Conservation (phyloP, 2,113 vertebrate genomes). For the Nicator chloris region DNA sequence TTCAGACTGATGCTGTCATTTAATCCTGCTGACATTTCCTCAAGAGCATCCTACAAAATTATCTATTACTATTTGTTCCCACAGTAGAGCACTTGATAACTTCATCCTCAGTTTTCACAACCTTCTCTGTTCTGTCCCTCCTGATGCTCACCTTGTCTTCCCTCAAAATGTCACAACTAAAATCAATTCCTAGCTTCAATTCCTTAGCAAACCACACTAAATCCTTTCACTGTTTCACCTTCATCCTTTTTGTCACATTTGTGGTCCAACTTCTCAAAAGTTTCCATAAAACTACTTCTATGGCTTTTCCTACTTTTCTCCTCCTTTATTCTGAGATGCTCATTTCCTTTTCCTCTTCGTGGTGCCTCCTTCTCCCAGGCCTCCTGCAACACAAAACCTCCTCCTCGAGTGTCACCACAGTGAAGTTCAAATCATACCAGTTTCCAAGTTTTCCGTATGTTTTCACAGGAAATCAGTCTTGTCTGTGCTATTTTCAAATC, state of each 20-base stretch:
- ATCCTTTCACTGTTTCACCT: background rate
- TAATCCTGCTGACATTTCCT: background rate
- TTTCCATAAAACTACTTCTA: background rate
- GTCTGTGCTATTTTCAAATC: background rate
- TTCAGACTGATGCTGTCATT: conserved; percentile 2
- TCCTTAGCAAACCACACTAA: background rate
- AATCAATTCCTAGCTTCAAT: background rate
- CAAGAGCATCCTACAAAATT: background rate
- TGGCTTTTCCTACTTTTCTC: background rate
- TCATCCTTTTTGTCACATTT: background rate
- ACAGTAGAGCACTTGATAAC: background rate
- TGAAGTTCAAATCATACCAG: background rate
- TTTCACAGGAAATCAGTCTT: background rate
- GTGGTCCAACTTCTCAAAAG: background rate
- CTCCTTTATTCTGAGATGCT: background rate
- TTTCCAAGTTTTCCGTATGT: background rate
- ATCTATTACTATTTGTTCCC: background rate
- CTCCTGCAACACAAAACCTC: background rate
- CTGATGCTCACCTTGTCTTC: background rate
- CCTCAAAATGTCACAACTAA: conserved; percentile 36
- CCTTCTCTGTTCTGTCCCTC: background rate
- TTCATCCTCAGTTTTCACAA: background rate
- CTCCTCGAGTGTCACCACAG: background rate
- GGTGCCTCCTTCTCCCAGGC: background rate
- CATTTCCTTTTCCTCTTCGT: background rate